Evolutionary conservation across 2,797 vertebrate species (phyloP), one percentile per base, ranked within the genome.

Genomic region (Parauchenoglanis ngamensis): DNA sequence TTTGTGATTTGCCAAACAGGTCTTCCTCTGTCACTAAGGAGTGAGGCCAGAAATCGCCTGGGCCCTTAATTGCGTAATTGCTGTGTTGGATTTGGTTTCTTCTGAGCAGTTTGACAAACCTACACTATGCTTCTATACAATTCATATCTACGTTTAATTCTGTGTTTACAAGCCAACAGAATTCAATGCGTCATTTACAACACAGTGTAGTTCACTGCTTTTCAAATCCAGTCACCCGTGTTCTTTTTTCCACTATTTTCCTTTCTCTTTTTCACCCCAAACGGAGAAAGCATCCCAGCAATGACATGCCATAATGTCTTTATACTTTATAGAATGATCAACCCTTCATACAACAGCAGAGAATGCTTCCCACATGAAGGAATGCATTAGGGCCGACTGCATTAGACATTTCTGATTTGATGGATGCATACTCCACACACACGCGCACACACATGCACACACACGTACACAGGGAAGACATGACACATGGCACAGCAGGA

Each of bases 401-500:
- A 79, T 79, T 67, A 52, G 78, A 46, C 68, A 65, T 73, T 52
- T 85, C n/a, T 35, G 21, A n/a, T 54, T 44, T 84, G 73, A 73
- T 57, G 35, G 15, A 59, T 13, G 31, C 31, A 49, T 31, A 75
- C 70, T 68, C 19, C n/a, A 83, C 79, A 87, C 78, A 75, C 44
- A 61, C 21, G 81, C 31, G 7, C 59, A 63, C 68, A 63, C 73
- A 68, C 44, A 70, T 46, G 70, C 63, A 28, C 23, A 65, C n/a
- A 25, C 57, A 35, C n/a, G 4, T 11, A 35, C 73, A 67, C n/a
- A 21, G 10, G 35, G 35, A 13, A 87, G 49, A 70, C 72, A 70
- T 54, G 81, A 78, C 49, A 78, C 81, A 40, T 28, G 56, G 67
- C 83, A 40, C 87, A 72, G 83, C 76, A 44, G 87, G 76, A 80